Evolutionary conservation across 1,140 invertebrate genomes (phyloP), one percentile per base, ranked within the genome.

Genomic region (Hyposmocoma kahamanoa): DNA sequence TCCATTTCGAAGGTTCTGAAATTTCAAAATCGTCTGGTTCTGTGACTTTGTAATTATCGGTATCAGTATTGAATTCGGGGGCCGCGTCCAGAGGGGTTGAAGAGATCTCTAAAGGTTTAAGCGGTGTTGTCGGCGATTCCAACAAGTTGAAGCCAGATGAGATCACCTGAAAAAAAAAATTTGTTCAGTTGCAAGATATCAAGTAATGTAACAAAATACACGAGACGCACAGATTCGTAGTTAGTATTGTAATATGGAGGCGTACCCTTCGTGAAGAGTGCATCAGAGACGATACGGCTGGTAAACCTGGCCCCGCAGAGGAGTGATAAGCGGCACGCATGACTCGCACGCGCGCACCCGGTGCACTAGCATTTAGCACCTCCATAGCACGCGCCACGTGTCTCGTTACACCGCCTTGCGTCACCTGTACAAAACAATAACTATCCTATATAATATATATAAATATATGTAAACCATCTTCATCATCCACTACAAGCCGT

Each of bases 1-100:
- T 85, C 91, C 90, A 91, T 56, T 89, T 89, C 19, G 84, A 85
- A 6, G 84, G 76, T 57, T 87, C 78, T n/a, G 78, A 83, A 46
- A 85, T 86, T 19, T 85, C 84, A 24, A 76, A 72, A 36, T 87
- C 80, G 41, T 82, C 78, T 26, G 80, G 74, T 63, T 87, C 82
- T 30, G 78, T 84, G 15, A 87, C 82, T 73, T 87, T 84, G 45
- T 87, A 87, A 52, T 76, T 80, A 61, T 74, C 72, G 44, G 59
- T 62, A 42, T 74, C 78, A 30, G 54, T 44, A 22, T 72, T 64
- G 22, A 59, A 59, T 19, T 78, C 80, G 18, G 55, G 66, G 32
- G 62, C 62, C 32, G 59, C 53, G 43, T 82, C 80, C 52, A 81
- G 64, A n/a, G 82, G 81, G 10, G 59, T 74, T 28, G 82, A 83